These are phyloP conservation scores for Hybognathus amarus DNA, from an alignment of 2,797 vertebrate genomes.

Conservation along the genomic window DNA sequence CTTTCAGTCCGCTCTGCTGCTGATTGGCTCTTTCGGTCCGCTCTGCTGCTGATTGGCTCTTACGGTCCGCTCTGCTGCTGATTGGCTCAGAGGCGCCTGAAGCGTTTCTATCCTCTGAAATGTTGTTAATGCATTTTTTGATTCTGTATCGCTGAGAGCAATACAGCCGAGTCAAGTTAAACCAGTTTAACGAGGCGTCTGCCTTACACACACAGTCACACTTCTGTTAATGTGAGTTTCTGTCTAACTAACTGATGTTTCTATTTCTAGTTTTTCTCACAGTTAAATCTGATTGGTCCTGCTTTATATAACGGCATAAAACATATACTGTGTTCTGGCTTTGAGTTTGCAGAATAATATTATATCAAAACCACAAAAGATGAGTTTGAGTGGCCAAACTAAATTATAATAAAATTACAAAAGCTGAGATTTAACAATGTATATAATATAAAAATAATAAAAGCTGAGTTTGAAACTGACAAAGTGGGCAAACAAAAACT, in stretches of 20 bases:
- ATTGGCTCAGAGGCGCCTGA: slow-evolving; percentile 49
- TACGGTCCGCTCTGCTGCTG: slow-evolving; percentile 58
- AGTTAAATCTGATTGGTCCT: neutral
- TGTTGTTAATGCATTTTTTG: neutral
- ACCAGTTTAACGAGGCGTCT: slow-evolving; percentile 4
- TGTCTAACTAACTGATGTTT: neutral
- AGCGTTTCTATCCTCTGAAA: neutral
- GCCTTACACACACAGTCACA: neutral
- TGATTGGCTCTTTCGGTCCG: too few relatives aligned
- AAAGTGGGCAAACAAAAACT: neutral
- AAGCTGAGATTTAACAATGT: too few relatives aligned
- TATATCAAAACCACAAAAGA: neutral
- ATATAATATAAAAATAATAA: neutral
- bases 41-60: slow-evolving; percentile 65
- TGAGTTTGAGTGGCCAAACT: neutral
- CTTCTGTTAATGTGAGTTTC: slow-evolving; percentile 4
- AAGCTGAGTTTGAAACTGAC: neutral
- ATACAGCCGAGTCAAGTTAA: neutral
- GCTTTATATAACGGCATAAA: neutral
- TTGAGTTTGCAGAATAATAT: neutral
- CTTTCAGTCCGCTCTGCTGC: slow-evolving; percentile 60
- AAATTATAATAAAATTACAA: neutral
- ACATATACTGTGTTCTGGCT: neutral
- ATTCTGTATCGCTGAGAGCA: neutral
- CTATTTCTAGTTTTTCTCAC: neutral